Base-by-base conservation (phyloP, 2,888 invertebrate species). In the Aporophyla nigra region DNA sequence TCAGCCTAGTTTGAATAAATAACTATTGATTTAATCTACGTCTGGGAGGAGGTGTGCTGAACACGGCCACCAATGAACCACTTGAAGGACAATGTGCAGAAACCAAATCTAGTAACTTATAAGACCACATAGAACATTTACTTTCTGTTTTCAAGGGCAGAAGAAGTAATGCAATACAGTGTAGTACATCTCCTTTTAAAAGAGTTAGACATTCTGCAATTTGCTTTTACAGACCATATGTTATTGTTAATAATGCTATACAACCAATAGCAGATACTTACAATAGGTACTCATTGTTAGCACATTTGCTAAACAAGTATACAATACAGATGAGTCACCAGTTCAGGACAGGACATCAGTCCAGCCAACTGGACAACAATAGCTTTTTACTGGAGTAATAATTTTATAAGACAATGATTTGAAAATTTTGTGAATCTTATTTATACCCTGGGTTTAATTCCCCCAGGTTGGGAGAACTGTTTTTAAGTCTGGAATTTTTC, bases 251-350 rank as follows among this genome's bases (percentile, higher is more conserved):
- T 71, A 71, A 51, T 62, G 43, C 43, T 46, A 24, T 33, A 14
- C 46, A 40, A 21, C 24, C 0, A 0, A 46, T 65, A n/a, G 59
- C 10, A 46, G 33, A 53, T 72, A 71, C 54, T 56, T 67, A 54
- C 54, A 81, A 61, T 54, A 33, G 33, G 33, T 33, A 63, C 49
- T 56, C 58, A 80, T 71, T 82, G 71, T 71, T 77, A 68, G 54
- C 43, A n/a, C 12, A 59, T 49, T 71, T 40, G 7, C n/a, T 65
- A 46, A 56, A 82, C 24, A 59, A 59, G 40, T 76, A 58, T 6
- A 71, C 67, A 82, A 68, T 71, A 59, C 33, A 56, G 10, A 63
- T 76, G 82, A 80, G 21, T 80, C 78, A 82, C 49, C 21, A 33
- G 43, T 61, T 43, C n/a, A 49, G 1, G n/a, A n/a, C 63, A 40